Percentiles rank a stretch among this genome's conserved stretches.
Evolutionary conservation across 2,113 vertebrate species (phyloP).

Genomic region (Dryoscopus gambensis): DNA sequence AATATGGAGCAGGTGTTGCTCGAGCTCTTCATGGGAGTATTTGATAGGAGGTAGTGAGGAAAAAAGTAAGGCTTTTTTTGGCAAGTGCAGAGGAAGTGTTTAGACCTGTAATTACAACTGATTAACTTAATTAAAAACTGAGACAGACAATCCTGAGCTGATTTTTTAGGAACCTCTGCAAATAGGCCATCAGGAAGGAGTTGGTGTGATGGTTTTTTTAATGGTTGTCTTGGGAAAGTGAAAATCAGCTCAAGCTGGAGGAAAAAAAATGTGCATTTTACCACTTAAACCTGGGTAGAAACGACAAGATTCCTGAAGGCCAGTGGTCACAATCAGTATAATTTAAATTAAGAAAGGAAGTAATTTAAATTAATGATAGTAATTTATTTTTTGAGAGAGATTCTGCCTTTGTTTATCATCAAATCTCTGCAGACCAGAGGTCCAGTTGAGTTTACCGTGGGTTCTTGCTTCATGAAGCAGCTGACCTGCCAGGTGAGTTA

Average conservation of each 20-base stretch:
- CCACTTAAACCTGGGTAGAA: neutral
- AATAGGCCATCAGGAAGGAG: neutral
- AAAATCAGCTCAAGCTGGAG: neutral
- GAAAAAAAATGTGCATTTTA: neutral
- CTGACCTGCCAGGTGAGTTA: neutral
- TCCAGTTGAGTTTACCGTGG: neutral
- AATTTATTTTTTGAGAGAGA: neutral
- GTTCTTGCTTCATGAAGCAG: neutral
- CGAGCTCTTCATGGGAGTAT: neutral
- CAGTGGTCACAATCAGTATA: neutral
- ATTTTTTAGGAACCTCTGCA: conserved; percentile 22
- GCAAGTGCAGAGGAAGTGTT: neutral
- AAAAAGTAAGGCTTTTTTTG: conserved; percentile 15
- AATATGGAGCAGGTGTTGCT: neutral
- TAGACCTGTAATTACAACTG: conserved; percentile 41
- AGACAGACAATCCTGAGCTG: conserved; percentile 17
- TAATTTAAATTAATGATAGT: neutral
- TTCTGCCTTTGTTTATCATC: neutral
- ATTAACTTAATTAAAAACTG: conserved; percentile 61
- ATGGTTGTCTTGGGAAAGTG: neutral
- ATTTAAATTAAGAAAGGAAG: neutral
- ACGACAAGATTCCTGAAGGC: neutral
- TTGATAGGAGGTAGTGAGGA: neutral
- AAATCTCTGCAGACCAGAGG: neutral
- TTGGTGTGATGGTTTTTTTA: neutral